Evolutionary conservation across 2,113 vertebrate species (phyloP).

Genomic region (Ceuthmochares aereus): DNA sequence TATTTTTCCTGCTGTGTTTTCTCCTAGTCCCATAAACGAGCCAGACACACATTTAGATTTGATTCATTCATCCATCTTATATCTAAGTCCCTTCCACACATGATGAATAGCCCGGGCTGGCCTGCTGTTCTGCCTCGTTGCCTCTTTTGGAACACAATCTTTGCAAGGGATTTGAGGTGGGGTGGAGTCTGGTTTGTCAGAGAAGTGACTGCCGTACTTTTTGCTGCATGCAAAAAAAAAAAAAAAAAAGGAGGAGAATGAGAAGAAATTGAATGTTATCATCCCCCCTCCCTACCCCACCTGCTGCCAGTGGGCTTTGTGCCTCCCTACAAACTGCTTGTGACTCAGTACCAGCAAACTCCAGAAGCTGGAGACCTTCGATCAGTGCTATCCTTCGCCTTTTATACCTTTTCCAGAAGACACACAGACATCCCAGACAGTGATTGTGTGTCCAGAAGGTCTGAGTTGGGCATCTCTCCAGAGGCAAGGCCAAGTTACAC

Average conservation of each 20-base stretch:
- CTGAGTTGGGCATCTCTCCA: slow-evolving; percentile 36
- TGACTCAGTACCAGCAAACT: not conserved
- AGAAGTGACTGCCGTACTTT: not conserved
- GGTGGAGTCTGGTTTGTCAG: not conserved
- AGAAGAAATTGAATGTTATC: not conserved
- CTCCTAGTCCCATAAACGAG: not conserved
- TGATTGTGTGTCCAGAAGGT: not conserved
- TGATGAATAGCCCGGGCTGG: not conserved
- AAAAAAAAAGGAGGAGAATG: not conserved
- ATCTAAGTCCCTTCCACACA: not conserved
- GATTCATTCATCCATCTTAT: not conserved
- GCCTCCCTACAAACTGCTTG: not conserved
- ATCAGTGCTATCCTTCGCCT: not conserved
- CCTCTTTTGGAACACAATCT: not conserved
- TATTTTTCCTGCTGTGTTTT: not conserved
- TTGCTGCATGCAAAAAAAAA: not conserved
- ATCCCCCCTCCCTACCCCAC: not conserved
- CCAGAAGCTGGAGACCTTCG: slow-evolving; percentile 18
- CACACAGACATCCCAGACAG: not conserved
- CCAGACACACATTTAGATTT: not conserved
- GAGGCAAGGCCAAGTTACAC: not conserved
- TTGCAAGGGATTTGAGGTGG: not conserved
- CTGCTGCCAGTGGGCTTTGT: not conserved
- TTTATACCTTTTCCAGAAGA: slow-evolving; percentile 30
- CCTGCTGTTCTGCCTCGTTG: not conserved